These are phyloP conservation scores for Xenopus laevis DNA, from an alignment of 2,113 vertebrate species.

Conservation along the genomic window DNA sequence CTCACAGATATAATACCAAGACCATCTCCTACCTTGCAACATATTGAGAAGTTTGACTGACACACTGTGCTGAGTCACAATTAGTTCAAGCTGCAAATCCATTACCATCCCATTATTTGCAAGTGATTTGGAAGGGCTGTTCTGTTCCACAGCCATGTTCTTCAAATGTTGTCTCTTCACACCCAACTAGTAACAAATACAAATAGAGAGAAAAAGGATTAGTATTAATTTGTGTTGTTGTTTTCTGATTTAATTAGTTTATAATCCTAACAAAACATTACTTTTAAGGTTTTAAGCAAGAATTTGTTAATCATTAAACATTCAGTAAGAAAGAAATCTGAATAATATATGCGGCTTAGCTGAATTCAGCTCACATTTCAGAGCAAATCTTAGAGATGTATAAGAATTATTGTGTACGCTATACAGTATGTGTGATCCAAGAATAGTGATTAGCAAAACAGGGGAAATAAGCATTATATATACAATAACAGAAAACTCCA, in stretches of 20 bases:
- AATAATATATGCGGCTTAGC: slow-evolving; percentile 27
- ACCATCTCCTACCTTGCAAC: slow-evolving; percentile 65
- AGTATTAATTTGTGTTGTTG: slow-evolving; percentile 24
- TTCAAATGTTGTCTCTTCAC: slow-evolving; percentile 45
- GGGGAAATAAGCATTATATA: background rate
- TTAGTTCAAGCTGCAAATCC: slow-evolving; percentile 84
- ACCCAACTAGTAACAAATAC: slow-evolving; percentile 51
- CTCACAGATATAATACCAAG: slow-evolving; percentile 27
- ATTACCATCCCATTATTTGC: slow-evolving; percentile 55
- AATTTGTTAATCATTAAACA: slow-evolving; percentile 32
- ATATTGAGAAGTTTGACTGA: slow-evolving; percentile 72
- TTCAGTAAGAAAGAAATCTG: slow-evolving; percentile 20
- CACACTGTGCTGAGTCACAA: slow-evolving; percentile 76
- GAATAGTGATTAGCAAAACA: background rate
- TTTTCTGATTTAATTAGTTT: slow-evolving; percentile 33
- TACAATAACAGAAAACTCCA: background rate
- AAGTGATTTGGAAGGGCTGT: slow-evolving; percentile 43
- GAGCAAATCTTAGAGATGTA: background rate
- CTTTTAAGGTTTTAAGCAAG: background rate
- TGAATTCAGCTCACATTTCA: background rate
- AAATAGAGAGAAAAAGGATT: slow-evolving; percentile 46
- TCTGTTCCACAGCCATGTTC: slow-evolving; percentile 33
- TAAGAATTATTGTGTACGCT: background rate
- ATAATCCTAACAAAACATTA: slow-evolving; percentile 40
- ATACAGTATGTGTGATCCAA: background rate